Evolutionary conservation across 1,140 invertebrate genomes (phyloP).

Genomic region (Drosophila ercepeae): DNA sequence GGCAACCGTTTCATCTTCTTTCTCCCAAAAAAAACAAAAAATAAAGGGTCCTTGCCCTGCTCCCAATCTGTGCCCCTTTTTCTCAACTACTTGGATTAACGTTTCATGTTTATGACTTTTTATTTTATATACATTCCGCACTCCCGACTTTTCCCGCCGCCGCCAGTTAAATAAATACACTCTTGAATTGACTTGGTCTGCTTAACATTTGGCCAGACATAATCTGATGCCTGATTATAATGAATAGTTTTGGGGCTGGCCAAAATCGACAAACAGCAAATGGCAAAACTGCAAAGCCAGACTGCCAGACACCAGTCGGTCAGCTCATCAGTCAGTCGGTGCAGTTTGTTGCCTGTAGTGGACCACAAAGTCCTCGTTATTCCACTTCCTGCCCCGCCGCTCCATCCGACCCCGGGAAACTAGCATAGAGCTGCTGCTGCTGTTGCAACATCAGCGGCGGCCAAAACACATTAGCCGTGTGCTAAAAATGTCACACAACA

Average conservation of each 20-base stretch:
- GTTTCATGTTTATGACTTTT: slow-evolving; percentile 74
- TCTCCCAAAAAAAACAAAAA: slow-evolving; percentile 17
- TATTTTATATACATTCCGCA: slow-evolving; percentile 51
- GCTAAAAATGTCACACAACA: slow-evolving; percentile 63
- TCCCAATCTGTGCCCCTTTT: background rate
- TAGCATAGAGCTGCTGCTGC: slow-evolving; percentile 11
- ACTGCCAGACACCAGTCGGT: background rate
- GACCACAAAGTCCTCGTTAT: slow-evolving; percentile 27
- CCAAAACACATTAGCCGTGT: slow-evolving; percentile 72
- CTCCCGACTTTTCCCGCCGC: slow-evolving; percentile 9
- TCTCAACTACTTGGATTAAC: slow-evolving; percentile 74
- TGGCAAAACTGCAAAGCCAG: slow-evolving; percentile 35
- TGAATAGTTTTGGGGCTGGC: slow-evolving; percentile 43
- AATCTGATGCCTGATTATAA: slow-evolving; percentile 68
- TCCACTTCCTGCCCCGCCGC: slow-evolving; percentile 7
- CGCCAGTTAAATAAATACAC: slow-evolving; percentile 64
- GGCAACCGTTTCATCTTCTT: slow-evolving; percentile 62
- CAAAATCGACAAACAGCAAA: slow-evolving; percentile 21
- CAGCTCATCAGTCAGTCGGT: slow-evolving; percentile 43
- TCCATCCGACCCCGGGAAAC: slow-evolving; percentile 12
- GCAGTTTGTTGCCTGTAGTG: slow-evolving; percentile 11
- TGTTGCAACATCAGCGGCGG: slow-evolving; percentile 39
- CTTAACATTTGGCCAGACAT: slow-evolving; percentile 58
- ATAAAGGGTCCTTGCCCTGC: slow-evolving; percentile 36
- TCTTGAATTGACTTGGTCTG: slow-evolving; percentile 59